These are phyloP conservation scores for Dufourea novaeangliae DNA, from an alignment of 1,140 invertebrate genomes.

Conservation along the genomic window DNA sequence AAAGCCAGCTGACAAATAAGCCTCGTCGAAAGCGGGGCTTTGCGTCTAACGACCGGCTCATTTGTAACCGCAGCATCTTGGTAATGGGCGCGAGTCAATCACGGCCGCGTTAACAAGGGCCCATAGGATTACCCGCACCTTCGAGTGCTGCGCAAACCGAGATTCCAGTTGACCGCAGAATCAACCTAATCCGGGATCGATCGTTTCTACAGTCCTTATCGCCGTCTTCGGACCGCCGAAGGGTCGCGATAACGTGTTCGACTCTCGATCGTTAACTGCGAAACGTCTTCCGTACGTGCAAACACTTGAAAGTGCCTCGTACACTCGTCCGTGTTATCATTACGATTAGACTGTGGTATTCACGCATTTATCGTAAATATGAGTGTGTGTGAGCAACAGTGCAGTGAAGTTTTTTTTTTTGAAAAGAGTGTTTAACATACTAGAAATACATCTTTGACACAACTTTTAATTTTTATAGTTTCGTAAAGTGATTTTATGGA, in stretches of 20 bases:
- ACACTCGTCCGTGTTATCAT: no score
- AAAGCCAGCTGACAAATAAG: neutral
- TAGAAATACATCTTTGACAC: no score
- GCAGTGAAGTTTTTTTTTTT: no score
- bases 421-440: no score
- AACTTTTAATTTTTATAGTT: no score
- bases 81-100: constrained; percentile 48
- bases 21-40: neutral
- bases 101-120: constrained; percentile 40
- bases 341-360: no score
- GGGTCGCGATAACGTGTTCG: neutral
- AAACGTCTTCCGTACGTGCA: neutral
- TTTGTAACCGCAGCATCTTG: constrained; percentile 36
- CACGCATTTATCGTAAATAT: no score
- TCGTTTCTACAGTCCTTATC: constrained; percentile 31
- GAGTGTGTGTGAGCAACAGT: no score
- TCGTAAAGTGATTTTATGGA: no score
- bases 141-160: constrained; percentile 13
- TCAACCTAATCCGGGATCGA: constrained; percentile 44
- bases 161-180: constrained; percentile 18
- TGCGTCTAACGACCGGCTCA: neutral
- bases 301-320: neutral
- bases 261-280: neutral
- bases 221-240: neutral
- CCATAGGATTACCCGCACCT: constrained; percentile 25